A percentile compares a stretch with the other conserved stretches of the same genome.
Evolutionary conservation across 2,888 invertebrate species (phyloP).

Genomic region (Idaea dimidiata): DNA sequence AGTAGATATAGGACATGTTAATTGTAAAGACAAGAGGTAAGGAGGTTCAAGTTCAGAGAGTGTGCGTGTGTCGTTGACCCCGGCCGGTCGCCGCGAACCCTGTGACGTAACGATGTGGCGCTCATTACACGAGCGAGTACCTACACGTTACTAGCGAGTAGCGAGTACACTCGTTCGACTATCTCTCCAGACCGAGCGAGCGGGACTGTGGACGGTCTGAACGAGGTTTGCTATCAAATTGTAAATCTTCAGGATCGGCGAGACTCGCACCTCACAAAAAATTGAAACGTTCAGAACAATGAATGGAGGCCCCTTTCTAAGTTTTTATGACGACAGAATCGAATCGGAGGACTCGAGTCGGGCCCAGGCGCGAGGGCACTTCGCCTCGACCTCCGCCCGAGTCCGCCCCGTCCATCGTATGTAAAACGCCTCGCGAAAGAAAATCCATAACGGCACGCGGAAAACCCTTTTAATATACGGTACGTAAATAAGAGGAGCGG

Average conservation of each 20-base stretch:
- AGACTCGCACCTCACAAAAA: conserved; percentile 27
- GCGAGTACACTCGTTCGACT: not conserved
- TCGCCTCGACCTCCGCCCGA: conserved; percentile 12
- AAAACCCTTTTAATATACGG: conserved; percentile 81
- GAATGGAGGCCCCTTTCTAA: conserved; percentile 31
- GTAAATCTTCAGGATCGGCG: conserved; percentile 27
- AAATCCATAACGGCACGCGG: conserved; percentile 80
- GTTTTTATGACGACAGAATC: conserved; percentile 24
- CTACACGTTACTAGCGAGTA: not conserved
- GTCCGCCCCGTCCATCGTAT: conserved; percentile 43
- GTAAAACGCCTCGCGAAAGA: conserved; percentile 66
- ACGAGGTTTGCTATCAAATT: conserved; percentile 25
- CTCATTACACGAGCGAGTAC: not conserved
- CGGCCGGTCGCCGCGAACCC: conserved; percentile 24
- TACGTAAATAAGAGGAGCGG: conserved; percentile 72
- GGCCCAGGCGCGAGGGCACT: conserved; percentile 15
- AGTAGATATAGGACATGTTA: conserved; percentile 24
- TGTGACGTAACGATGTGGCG: conserved; percentile 33
- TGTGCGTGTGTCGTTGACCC: conserved; percentile 44
- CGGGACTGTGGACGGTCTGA: too few species aligned
- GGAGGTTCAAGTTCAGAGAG: conserved; percentile 50
- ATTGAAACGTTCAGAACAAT: conserved; percentile 29
- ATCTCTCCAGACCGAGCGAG: too few species aligned
- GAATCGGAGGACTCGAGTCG: conserved; percentile 18
- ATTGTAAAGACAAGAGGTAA: conserved; percentile 28